Evolutionary conservation across 2,888 invertebrate species (phyloP).

Genomic region (Plutella xylostella): DNA sequence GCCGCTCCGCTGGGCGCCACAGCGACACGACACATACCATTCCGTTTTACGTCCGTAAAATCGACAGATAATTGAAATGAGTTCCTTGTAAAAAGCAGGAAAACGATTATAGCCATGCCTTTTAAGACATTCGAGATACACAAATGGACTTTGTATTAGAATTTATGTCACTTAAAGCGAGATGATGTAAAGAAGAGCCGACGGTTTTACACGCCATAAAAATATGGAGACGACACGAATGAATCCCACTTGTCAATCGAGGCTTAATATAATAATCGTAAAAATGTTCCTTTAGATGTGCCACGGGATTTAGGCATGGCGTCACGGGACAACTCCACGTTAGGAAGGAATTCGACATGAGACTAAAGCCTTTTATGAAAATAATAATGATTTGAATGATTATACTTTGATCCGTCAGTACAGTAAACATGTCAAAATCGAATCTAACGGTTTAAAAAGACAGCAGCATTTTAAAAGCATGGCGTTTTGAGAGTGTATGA

Average conservation of each 20-base stretch:
- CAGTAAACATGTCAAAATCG: too few species aligned
- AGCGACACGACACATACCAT: constrained; percentile 55
- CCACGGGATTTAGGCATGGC: not conserved
- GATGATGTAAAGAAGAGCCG: constrained; percentile 67
- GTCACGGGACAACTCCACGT: not conserved
- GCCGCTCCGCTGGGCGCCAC: constrained; percentile 58
- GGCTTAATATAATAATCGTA: constrained; percentile 69
- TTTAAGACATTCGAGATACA: constrained; percentile 69
- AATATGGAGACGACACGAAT: constrained; percentile 63
- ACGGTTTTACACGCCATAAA: constrained; percentile 68
- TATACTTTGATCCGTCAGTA: too few species aligned
- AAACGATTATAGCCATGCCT: constrained; percentile 67
- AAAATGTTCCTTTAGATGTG: constrained; percentile 24
- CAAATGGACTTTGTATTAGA: constrained; percentile 70
- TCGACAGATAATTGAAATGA: constrained; percentile 68
- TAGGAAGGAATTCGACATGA: not conserved
- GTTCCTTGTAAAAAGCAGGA: constrained; percentile 69
- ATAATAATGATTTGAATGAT: too few species aligned
- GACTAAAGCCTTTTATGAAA: not conserved
- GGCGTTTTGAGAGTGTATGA: too few species aligned
- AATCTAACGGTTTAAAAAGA: too few species aligned
- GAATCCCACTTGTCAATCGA: constrained; percentile 65
- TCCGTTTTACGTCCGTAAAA: constrained; percentile 63
- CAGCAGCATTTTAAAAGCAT: too few species aligned
- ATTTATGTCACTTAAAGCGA: constrained; percentile 68